phyloP scores from a whole-genome alignment of 2,888 invertebrate species.

The Lagria hirta region DNA sequence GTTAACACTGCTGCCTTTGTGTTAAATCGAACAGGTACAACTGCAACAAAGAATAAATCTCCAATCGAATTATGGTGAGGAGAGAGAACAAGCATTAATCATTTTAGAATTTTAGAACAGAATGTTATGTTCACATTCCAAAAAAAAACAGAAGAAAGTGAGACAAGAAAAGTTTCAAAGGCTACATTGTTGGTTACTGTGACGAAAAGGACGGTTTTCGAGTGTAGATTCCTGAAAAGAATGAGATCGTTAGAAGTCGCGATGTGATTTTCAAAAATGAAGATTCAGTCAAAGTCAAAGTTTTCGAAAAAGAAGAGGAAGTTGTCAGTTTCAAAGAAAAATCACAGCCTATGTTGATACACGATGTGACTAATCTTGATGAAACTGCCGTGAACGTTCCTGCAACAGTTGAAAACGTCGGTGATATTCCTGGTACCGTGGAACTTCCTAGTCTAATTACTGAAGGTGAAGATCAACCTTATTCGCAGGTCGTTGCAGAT shows the following conservation, averaged over 20 bases:
- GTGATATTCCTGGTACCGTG: neutral
- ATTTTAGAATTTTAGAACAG: constrained; percentile 30
- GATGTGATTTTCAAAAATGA: constrained; percentile 30
- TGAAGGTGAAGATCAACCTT: too few species aligned
- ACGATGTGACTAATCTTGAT: neutral
- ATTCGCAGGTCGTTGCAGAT: too few species aligned
- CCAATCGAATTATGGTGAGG: constrained; percentile 23
- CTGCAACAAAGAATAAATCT: constrained; percentile 16
- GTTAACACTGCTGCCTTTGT: constrained; percentile 29
- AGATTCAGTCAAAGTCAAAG: too few species aligned
- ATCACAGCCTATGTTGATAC: too few species aligned
- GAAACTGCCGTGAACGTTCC: neutral
- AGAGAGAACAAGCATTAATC: constrained; percentile 13
- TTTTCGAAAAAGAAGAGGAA: neutral
- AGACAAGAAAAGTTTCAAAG: constrained; percentile 27
- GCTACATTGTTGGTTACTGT: constrained; percentile 28
- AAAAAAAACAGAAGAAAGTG: constrained; percentile 30
- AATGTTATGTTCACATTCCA: constrained; percentile 31
- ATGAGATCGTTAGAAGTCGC: constrained; percentile 26
- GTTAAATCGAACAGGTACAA: constrained; percentile 26
- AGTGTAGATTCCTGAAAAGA: constrained; percentile 27
- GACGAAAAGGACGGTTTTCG: constrained; percentile 29
- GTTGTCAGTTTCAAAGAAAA: neutral
- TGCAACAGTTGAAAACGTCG: neutral
- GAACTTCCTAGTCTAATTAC: too few species aligned